Evolutionary conservation across 1,140 invertebrate species (phyloP).

Genomic region (Eurosta solidaginis): DNA sequence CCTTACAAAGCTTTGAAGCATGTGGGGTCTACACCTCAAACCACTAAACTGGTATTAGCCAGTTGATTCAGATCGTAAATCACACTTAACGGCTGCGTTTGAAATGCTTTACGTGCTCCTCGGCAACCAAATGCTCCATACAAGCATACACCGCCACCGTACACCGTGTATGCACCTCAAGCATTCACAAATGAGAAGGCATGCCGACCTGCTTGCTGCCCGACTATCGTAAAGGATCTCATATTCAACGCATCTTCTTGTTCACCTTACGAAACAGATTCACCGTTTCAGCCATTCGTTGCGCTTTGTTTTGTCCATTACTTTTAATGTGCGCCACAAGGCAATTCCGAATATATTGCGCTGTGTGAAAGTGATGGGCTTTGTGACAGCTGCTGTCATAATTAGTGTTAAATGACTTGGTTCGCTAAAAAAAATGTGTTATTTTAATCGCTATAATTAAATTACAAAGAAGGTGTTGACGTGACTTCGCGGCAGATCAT

Average conservation of each 20-base stretch:
- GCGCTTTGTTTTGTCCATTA: not conserved
- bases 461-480: not conserved
- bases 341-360: not conserved
- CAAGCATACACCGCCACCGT: not conserved
- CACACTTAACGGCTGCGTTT: slow-evolving; percentile 10
- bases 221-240: too few relatives aligned
- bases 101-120: not conserved
- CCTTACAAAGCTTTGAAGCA: not conserved
- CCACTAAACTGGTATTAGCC: not conserved
- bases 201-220: too few relatives aligned
- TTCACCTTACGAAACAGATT: not conserved
- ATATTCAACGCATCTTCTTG: too few relatives aligned
- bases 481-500: not conserved
- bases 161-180: too few relatives aligned
- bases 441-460: not conserved
- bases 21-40: too few relatives aligned
- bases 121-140: not conserved
- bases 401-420: not conserved
- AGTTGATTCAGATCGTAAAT: slow-evolving; percentile 18
- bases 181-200: too few relatives aligned
- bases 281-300: not conserved
- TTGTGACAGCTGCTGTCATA: slow-evolving; percentile 20
- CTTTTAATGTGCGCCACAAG: not conserved
- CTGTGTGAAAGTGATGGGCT: not conserved
- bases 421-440: not conserved